These are phyloP conservation scores for Oncorhynchus kisutch DNA, from an alignment of 2,113 vertebrate genomes.

Conservation along the genomic window DNA sequence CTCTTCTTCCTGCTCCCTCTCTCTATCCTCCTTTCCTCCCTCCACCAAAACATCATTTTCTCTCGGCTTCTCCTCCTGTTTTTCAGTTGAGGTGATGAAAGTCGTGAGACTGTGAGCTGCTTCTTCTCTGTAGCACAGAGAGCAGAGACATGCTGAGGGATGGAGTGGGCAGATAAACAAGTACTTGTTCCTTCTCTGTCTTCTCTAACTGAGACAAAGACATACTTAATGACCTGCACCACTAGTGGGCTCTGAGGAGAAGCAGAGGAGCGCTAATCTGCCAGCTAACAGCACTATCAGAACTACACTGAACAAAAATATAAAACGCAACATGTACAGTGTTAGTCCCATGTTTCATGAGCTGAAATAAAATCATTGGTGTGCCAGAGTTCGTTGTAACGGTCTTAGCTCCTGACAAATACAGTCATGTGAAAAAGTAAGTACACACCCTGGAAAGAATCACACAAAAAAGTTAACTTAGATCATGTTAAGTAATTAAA, in stretches of 20 bases:
- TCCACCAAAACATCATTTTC: constrained; percentile 12
- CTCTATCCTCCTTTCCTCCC: constrained; percentile 5
- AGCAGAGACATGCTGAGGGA: constrained; percentile 44
- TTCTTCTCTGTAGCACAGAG: constrained; percentile 31
- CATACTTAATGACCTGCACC: constrained; percentile 41
- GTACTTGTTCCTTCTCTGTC: constrained; percentile 49
- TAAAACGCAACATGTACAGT: no score
- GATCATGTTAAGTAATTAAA: no score
- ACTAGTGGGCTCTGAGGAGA: constrained; percentile 25
- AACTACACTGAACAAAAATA: constrained; percentile 29
- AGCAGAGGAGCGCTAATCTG: constrained; percentile 2
- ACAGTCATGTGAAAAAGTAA: no score
- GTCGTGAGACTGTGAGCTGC: constrained; percentile 30
- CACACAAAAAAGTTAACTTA: no score
- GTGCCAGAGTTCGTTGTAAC: no score
- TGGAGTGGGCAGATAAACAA: constrained; percentile 57
- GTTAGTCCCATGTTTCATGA: no score
- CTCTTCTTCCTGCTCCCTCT: background rate
- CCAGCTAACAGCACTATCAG: constrained; percentile 39
- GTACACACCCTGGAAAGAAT: no score
- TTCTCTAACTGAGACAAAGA: constrained; percentile 33
- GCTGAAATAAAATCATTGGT: no score
- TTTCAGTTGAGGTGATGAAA: constrained; percentile 53
- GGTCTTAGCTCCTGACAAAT: no score
- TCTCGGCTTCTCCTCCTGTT: constrained; percentile 29